Evolutionary conservation across 1,140 invertebrate genomes (phyloP), one percentile per base, ranked within the genome.

Genomic region (Aphaenogaster floridana): DNA sequence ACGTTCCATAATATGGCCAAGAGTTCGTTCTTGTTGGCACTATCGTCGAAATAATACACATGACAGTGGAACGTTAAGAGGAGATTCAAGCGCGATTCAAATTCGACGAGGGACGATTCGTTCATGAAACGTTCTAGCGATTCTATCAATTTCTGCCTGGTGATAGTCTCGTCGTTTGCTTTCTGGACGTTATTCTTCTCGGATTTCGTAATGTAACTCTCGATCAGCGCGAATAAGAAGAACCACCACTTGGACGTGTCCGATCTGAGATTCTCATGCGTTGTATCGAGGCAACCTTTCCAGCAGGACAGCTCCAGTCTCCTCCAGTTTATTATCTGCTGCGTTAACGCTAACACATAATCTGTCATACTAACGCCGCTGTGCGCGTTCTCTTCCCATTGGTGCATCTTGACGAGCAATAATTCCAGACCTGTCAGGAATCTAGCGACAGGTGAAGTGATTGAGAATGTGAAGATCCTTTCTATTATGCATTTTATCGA

Each of bases 361-460:
- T 97, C 96, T 0, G 96, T 96, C 92, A 99, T 94, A 84, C 98
- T 98, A 50, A 99, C 98, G 3, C 97, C 97, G 88, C 96, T 97
- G 90, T 98, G 98, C 0, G 99, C 98, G 92, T 98, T 98, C 91
- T 97, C 97, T 94, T 99, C 98, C 99, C 99, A 99, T 88, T 99
- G 97, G 88, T 99, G 96, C 61, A 98, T 96, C 89, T 98, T 98
- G 21, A 97, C 96, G 4, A 99, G 95, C 0, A 99, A 94, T 42
- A 99, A 94, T 94, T 99, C 99, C 36, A 99, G 95, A 8, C 99
- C 99, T 0, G 98, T 98, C 0, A 99, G 96, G 90, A 99, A 99
- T 91, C 98, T 97, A 68, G 98, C 98, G 4, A 99, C 94, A 0
- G 99, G 97, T 90, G 97, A 97, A 6, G 97, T 97, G 0, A 99